Percentiles rank a stretch among this genome's conserved stretches.
These are phyloP conservation scores for Diadromus collaris DNA, from an alignment of 2,888 invertebrate species.

Conservation along the genomic window DNA sequence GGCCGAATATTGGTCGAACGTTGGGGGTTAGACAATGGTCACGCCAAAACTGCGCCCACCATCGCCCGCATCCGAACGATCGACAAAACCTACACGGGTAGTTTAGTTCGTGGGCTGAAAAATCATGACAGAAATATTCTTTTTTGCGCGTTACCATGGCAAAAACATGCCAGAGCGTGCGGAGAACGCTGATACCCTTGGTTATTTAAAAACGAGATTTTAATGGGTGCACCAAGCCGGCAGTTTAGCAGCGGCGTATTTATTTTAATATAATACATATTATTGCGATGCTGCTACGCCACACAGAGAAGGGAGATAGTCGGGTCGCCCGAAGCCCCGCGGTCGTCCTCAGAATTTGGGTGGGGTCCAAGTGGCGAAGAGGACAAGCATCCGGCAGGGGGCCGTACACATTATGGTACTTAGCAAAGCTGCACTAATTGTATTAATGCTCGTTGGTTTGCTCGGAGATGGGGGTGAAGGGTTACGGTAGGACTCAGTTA, in stretches of 20 bases:
- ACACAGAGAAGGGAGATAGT: constrained; percentile 41
- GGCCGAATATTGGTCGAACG: too few species aligned
- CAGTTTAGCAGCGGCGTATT: constrained; percentile 59
- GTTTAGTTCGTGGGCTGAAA: neutral
- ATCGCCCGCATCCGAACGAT: too few species aligned
- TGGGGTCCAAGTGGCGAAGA: constrained; percentile 72
- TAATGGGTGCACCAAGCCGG: constrained; percentile 35
- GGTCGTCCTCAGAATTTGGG: constrained; percentile 73
- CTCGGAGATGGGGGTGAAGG: constrained; percentile 64
- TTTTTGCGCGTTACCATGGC: neutral
- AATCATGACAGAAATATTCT: neutral
- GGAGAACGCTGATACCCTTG: constrained; percentile 29
- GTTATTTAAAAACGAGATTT: constrained; percentile 44
- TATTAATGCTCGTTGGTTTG: constrained; percentile 78
- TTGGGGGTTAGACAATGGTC: too few species aligned
- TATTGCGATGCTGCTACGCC: constrained; percentile 40
- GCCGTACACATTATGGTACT: constrained; percentile 73
- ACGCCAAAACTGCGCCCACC: too few species aligned
- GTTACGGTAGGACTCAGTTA: constrained; percentile 41
- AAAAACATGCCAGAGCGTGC: constrained; percentile 16
- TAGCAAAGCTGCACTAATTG: constrained; percentile 78
- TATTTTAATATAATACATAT: constrained; percentile 42
- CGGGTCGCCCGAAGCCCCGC: constrained; percentile 42
- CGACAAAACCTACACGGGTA: too few species aligned
- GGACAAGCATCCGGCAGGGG: constrained; percentile 56